Evolutionary conservation across 2,113 vertebrate genomes (phyloP), one percentile per base, ranked within the genome.

Genomic region (Oriolus oriolus): DNA sequence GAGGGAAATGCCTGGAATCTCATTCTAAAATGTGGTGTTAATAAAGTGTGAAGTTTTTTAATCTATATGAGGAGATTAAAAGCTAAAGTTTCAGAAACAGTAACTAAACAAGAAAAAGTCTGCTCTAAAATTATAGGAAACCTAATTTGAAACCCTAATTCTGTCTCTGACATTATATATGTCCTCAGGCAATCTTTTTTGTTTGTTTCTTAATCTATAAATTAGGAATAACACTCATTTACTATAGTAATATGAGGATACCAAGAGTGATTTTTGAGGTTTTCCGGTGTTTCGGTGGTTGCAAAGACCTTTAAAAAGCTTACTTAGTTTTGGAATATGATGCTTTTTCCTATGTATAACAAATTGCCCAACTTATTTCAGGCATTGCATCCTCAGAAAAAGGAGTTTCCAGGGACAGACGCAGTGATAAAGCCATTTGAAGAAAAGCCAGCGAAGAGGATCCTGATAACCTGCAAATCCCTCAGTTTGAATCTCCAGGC

Each of bases 401-500:
- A 91, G 27, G 99, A 99, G 41, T 95, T 97, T 70, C 96, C 98
- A 30, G 97, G 97, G 22, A 65, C 94, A 3, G 98, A 99, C 14
- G 94, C 70, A 3, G 85, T 93, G 26, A 96, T 98, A 89, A 99
- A 98, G 84, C 99, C 99, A 3, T 99, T 99, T 95, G 99, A 99
- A 93, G 99, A 99, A 96, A 99, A 98, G 89, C 98, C 99, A 66
- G 98, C 99, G 82, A 98, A 98, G 94, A 98, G 98, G 84, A 98
- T 99, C 85, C 98, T 99, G 98, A 96, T 99, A 86, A 98, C 96
- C 39, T 99, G 99, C 93, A 98, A 97, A 95, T 98, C 99, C 8
- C 98, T 99, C 68, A 98, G 90, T 97, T 97, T 99, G 82, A 99
- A 98, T 95, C 98, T 99, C 84, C 99, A 99, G 96, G 99, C 99